Evolutionary conservation across 2,113 vertebrate species (phyloP).

Genomic region (Alexandromys fortis): DNA sequence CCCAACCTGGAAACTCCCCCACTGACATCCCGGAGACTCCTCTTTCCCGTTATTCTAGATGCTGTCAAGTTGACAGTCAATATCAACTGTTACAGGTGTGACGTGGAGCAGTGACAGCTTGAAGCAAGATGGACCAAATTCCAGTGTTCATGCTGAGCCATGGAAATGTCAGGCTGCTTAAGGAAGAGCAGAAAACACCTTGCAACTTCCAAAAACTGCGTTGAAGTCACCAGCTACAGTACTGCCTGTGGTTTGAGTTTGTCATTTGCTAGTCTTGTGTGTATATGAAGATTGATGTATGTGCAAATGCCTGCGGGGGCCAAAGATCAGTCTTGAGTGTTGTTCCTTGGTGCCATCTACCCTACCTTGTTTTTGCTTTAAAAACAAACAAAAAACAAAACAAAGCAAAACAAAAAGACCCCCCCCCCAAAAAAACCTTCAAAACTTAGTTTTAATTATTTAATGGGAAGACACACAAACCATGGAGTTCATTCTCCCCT

Average conservation of each 20-base stretch:
- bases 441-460: background rate
- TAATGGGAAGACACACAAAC: background rate
- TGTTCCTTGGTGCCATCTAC: background rate
- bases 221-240: background rate
- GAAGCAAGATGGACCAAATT: slow-evolving; percentile 4
- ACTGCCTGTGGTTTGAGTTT: background rate
- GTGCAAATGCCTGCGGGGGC: background rate
- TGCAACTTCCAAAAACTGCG: background rate
- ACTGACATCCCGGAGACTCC: background rate
- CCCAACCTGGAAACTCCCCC: background rate
- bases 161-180: background rate
- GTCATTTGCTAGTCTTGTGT: background rate
- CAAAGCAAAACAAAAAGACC: background rate
- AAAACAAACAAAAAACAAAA: background rate
- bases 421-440: no score
- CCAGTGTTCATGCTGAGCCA: background rate
- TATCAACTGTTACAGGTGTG: background rate
- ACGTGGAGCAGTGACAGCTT: background rate
- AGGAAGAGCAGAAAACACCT: background rate
- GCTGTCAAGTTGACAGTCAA: background rate
- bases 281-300: background rate
- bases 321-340: background rate
- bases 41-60: background rate
- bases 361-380: background rate
- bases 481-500: background rate